A percentile compares a stretch with the other conserved stretches of the same genome.
phyloP scores from a whole-genome alignment of 2,797 vertebrate species.

The Dicrostonyx torquatus region DNA sequence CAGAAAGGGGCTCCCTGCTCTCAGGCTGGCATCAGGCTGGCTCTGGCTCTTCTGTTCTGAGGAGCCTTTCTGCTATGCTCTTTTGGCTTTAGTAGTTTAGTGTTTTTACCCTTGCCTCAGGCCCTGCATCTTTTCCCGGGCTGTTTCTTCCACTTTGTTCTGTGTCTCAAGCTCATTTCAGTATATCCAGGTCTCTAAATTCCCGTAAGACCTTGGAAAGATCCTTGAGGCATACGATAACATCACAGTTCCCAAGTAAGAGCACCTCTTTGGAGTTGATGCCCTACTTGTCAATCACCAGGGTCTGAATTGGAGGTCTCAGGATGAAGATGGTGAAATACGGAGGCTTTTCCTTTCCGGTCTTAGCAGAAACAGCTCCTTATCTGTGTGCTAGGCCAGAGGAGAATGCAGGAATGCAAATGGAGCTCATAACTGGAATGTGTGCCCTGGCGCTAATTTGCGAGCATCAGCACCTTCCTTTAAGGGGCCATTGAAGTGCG shows the following conservation, averaged over 20 bases:
- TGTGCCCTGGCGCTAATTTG: conserved; percentile 78
- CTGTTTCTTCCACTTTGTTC: background rate
- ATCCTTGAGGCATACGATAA: background rate
- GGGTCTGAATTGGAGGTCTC: conserved; percentile 28
- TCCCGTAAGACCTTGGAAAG: background rate
- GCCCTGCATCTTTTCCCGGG: background rate
- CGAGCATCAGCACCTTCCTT: conserved; percentile 68
- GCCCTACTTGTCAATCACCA: background rate
- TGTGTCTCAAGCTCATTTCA: too few species aligned
- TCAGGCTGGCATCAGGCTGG: background rate
- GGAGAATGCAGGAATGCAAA: conserved; percentile 55
- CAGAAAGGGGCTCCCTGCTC: background rate
- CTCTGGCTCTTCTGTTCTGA: background rate
- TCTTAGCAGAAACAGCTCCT: background rate
- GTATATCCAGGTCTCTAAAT: background rate
- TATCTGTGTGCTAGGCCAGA: background rate
- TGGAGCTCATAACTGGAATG: conserved; percentile 47
- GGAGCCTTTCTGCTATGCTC: background rate
- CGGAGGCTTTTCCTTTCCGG: background rate
- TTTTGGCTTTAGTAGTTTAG: background rate
- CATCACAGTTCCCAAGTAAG: background rate
- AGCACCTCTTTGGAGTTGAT: background rate
- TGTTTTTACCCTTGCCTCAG: background rate
- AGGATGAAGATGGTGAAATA: background rate
- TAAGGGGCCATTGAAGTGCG: conserved; percentile 57